Base-by-base conservation (phyloP, 2,888 invertebrate species). In the Girardia tigrina region DNA sequence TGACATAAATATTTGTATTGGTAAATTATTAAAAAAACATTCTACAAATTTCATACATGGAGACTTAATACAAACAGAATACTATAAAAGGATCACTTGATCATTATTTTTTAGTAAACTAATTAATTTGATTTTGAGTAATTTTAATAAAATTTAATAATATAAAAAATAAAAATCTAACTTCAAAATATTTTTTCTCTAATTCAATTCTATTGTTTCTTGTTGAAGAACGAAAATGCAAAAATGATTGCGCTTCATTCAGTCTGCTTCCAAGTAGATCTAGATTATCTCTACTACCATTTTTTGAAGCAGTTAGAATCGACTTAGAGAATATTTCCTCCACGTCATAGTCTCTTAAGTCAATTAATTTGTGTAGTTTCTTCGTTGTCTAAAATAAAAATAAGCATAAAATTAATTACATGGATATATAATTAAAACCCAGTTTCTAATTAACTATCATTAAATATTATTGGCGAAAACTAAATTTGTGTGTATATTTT, bases 221-320 rank as follows among this genome's bases (percentile, higher is more conserved):
- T 56, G 56, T 56, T 56, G 56, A 56, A 56, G 56, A 56, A 12
- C 56, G 56, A 16, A 56, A 56, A 56, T 56, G 56, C 23, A 56
- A 56, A 56, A 56, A 56, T 56, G 56, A 56, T 56, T 56, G 56
- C n/a, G 56, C 23, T 56, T 56, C 56, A 56, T 56, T 56, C 56
- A 56, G 23, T 16, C 56, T 56, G 23, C n/a, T 56, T 56, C 56
- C 56, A 6, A 56, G 4, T 56, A 56, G 23, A 16, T 56, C 56
- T 8, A 56, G 56, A 56, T 56, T 56, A 56, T 56, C 56, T n/a
- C 56, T 4, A 16, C 56, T 56, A n/a, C 56, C 56, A 56, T 56
- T 56, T 56, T 56, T 56, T 20, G 56, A 56, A 20, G 56, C 56
- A 20, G 56, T 56, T 20, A 56, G 56, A 56, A 56, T 56, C n/a